A percentile compares a stretch with the other conserved stretches of the same genome.
phyloP scores from a whole-genome alignment of 2,888 invertebrate species.

The Hirtodrosophila alboralis region DNA sequence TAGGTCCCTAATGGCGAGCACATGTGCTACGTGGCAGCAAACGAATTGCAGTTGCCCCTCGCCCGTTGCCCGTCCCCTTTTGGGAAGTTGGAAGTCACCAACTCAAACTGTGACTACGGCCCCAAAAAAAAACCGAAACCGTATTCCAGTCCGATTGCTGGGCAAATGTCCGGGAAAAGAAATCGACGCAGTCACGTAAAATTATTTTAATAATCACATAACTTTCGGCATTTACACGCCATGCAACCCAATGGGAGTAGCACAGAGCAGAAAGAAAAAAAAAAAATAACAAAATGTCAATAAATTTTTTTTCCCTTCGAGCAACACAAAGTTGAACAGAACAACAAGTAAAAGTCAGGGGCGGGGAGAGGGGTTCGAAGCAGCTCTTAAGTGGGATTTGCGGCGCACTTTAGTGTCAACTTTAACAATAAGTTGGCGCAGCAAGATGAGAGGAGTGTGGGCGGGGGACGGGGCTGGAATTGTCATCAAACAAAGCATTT shows the following conservation, averaged over 20 bases:
- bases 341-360: conserved; percentile 27
- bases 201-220: conserved; percentile 79
- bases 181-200: conserved; percentile 79
- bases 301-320: conserved; percentile 49
- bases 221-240: conserved; percentile 79
- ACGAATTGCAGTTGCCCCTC: conserved; percentile 69
- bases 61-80: no score
- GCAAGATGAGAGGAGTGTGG: conserved; percentile 17
- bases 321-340: conserved; percentile 29
- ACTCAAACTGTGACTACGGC: conserved; percentile 23
- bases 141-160: conserved; percentile 8
- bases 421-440: conserved; percentile 76
- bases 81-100: conserved; percentile 22
- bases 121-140: conserved; percentile 25
- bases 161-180: conserved; percentile 66
- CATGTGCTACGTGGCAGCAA: conserved; percentile 74
- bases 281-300: conserved; percentile 65
- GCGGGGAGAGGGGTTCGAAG: conserved; percentile 14
- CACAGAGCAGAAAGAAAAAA: not conserved
- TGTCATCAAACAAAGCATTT: conserved; percentile 38
- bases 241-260: conserved; percentile 60
- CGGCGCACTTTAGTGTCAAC: conserved; percentile 76
- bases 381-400: conserved; percentile 79
- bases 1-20: conserved; percentile 73
- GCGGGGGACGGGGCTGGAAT: not conserved